phyloP scores from a whole-genome alignment of 2,888 invertebrate species.

The Himalopsyche anomala region DNA sequence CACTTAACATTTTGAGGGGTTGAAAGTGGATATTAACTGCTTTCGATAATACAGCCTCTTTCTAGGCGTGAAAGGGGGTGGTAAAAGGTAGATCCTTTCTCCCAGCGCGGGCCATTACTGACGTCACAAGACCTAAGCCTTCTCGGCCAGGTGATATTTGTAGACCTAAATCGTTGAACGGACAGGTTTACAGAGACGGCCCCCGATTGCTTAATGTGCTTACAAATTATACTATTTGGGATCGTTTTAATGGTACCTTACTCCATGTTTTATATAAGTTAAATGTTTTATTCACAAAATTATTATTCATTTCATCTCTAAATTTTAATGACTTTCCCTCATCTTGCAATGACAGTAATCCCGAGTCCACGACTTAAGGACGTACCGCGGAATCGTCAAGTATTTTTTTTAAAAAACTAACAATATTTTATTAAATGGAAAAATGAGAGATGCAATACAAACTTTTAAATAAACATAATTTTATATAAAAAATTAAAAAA shows the following conservation, averaged over 20 bases:
- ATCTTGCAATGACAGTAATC: no score
- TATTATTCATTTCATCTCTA: neutral
- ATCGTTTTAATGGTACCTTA: neutral
- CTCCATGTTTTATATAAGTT: neutral
- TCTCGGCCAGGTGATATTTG: slow-evolving; percentile 52
- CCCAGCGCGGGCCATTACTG: slow-evolving; percentile 43
- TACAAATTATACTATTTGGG: slow-evolving; percentile 31
- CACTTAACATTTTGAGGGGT: slow-evolving; percentile 58
- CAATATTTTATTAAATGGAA: no score
- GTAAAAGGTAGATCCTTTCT: slow-evolving; percentile 20
- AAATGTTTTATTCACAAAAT: neutral
- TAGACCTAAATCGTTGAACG: slow-evolving; percentile 34
- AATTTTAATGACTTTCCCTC: no score
- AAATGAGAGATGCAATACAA: no score
- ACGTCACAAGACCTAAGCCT: slow-evolving; percentile 52
- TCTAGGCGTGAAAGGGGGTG: slow-evolving; percentile 11
- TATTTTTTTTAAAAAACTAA: no score
- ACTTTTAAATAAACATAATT: no score
- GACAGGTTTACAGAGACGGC: slow-evolving; percentile 12
- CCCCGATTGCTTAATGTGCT: slow-evolving; percentile 23
- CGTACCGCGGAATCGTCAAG: no score
- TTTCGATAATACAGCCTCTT: slow-evolving; percentile 54
- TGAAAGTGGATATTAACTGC: slow-evolving; percentile 63
- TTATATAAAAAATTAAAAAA: no score
- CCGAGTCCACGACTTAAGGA: no score